phyloP scores from a whole-genome alignment of 2,113 vertebrate genomes.

The Ploceus nigricollis region DNA sequence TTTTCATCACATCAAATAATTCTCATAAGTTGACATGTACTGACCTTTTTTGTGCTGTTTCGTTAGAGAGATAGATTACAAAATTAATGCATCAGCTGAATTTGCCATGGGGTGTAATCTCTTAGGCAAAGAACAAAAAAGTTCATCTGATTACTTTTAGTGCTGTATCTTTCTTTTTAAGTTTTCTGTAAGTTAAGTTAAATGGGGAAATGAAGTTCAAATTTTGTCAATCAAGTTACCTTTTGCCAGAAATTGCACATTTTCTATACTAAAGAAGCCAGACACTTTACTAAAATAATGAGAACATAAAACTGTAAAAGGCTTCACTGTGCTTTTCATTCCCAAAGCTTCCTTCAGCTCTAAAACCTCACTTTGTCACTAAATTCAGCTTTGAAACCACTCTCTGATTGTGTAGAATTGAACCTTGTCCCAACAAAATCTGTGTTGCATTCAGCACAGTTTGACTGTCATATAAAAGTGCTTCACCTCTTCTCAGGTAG shows the following conservation, averaged over 20 bases:
- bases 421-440: not conserved
- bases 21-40: not conserved
- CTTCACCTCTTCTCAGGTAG: not conserved
- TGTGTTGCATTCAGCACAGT: not conserved
- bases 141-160: not conserved
- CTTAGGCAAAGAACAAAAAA: not conserved
- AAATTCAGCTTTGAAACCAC: not conserved
- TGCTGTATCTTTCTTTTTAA: not conserved
- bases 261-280: not conserved
- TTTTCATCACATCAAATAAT: not conserved
- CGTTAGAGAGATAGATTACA: not conserved
- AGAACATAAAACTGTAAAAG: not conserved
- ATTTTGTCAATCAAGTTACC: not conserved
- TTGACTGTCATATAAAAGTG: not conserved
- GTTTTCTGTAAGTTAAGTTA: not conserved
- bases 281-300: not conserved
- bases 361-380: not conserved
- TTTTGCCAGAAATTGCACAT: not conserved
- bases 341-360: not conserved
- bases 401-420: not conserved
- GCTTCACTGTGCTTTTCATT: not conserved
- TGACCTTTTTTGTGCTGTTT: not conserved
- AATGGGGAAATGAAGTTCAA: not conserved
- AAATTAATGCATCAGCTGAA: not conserved
- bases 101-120: not conserved